These are phyloP conservation scores for Catalaphyllia jardinei DNA, from an alignment of 64 coral and sea anemone genomes.

Conservation along the genomic window DNA sequence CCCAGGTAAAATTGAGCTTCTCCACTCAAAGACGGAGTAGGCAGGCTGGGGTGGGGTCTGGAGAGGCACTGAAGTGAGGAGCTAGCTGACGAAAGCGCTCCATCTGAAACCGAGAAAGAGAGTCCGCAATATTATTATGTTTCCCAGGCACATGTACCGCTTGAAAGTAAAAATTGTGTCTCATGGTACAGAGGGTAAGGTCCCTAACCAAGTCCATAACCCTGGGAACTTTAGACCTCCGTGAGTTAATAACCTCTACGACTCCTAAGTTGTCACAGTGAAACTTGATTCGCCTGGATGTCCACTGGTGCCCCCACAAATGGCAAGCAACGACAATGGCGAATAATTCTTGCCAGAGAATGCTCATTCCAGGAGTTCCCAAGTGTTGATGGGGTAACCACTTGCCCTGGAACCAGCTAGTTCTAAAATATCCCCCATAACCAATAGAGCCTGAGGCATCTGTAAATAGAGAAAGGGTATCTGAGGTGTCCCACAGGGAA, in stretches of 20 bases:
- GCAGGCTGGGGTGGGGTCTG: slow-evolving; percentile 1
- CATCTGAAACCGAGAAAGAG: slow-evolving; percentile 35
- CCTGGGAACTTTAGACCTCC: neutral
- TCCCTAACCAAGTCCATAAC: neutral
- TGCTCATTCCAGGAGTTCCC: neutral
- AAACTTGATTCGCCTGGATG: neutral
- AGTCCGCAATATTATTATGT: slow-evolving; percentile 16
- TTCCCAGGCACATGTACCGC: neutral
- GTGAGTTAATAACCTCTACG: neutral
- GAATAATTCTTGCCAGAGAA: neutral
- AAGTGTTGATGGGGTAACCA: neutral
- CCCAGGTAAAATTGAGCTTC: neutral
- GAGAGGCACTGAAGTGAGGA: neutral
- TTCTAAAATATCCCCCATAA: neutral
- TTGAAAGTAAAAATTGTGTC: neutral
- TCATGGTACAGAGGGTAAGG: neutral
- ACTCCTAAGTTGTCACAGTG: neutral
- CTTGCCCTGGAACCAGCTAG: neutral
- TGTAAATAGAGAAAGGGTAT: neutral
- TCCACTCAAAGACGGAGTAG: neutral
- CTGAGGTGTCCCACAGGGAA: neutral
- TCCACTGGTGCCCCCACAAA: neutral
- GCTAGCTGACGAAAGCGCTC: slow-evolving; percentile 7
- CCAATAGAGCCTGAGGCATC: neutral
- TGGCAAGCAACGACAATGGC: slow-evolving; percentile 24